phyloP scores from a whole-genome alignment of 1,140 invertebrate genomes.

The Drosophila orena region DNA sequence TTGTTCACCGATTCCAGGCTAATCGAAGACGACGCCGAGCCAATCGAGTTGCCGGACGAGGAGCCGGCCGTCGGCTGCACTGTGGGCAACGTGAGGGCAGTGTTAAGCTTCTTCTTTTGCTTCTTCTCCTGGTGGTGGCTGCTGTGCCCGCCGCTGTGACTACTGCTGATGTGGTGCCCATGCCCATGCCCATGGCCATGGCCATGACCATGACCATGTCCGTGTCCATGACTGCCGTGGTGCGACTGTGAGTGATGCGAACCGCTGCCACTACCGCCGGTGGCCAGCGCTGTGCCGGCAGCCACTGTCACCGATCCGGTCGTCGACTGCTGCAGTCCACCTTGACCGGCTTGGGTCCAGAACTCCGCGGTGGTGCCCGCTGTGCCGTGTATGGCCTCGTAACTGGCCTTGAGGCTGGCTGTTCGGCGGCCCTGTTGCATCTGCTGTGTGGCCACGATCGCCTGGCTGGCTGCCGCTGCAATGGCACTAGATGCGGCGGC shows the following conservation, averaged over 20 bases:
- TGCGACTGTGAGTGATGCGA: conserved; percentile 37
- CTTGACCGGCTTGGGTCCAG: conserved; percentile 65
- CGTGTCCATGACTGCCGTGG: conserved; percentile 24
- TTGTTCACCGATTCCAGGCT: conserved; percentile 67
- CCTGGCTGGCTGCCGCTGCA: conserved; percentile 97
- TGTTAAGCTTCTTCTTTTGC: conserved; percentile 75
- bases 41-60: conserved; percentile 58
- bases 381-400: conserved; percentile 91
- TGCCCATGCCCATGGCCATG: conserved; percentile 30
- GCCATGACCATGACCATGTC: conserved; percentile 32
- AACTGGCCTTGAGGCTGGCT: conserved; percentile 97
- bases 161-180: conserved; percentile 13
- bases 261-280: conserved; percentile 7
- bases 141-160: conserved; percentile 10
- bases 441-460: conserved; percentile 98
- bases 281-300: not conserved
- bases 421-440: conserved; percentile 97
- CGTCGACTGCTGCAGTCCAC: conserved; percentile 11
- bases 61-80: conserved; percentile 40
- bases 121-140: conserved; percentile 71
- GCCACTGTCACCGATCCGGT: conserved; percentile 33
- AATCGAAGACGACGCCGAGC: conserved; percentile 59
- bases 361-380: conserved; percentile 87
- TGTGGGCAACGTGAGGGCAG: conserved; percentile 20
- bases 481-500: conserved; percentile 91